These are phyloP conservation scores for Haemorhous mexicanus DNA, from an alignment of 2,113 vertebrate species.

Conservation along the genomic window DNA sequence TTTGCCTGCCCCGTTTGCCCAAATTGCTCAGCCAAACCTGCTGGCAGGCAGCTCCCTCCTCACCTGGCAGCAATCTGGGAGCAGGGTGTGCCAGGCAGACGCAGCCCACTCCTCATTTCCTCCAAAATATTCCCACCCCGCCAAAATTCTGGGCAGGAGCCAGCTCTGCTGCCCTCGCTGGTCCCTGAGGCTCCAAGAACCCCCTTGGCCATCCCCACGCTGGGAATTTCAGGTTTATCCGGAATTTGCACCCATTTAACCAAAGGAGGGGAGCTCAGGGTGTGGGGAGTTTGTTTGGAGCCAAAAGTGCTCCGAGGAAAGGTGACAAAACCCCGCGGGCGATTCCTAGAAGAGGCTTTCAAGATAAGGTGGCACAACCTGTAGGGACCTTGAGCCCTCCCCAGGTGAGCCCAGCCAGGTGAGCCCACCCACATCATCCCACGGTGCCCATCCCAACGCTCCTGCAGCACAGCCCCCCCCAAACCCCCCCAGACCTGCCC, in stretches of 20 bases:
- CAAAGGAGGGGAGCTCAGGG: not conserved
- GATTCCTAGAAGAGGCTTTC: not conserved
- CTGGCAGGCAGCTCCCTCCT: not conserved
- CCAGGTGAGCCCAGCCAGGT: not conserved
- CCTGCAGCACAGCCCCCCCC: not conserved
- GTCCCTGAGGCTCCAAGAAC: not conserved
- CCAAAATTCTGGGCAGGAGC: not conserved
- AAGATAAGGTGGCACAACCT: not conserved
- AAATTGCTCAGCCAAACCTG: not conserved
- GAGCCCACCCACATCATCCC: not conserved
- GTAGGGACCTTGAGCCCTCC: not conserved
- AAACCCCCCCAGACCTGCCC: fast-evolving
- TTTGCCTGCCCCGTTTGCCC: fast-evolving
- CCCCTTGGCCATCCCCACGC: not conserved
- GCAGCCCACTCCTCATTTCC: not conserved
- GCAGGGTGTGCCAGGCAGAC: fast-evolving
- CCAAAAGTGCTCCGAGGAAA: not conserved
- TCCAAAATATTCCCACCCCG: not conserved
- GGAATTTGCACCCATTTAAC: not conserved
- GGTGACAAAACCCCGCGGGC: not conserved
- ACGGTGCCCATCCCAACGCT: fast-evolving
- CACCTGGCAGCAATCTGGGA: not conserved
- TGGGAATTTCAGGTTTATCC: not conserved
- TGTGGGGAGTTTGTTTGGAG: not conserved
- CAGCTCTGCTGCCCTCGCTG: not conserved